phyloP scores from a whole-genome alignment of 2,888 invertebrate species.

The Eristalis arbustorum region DNA sequence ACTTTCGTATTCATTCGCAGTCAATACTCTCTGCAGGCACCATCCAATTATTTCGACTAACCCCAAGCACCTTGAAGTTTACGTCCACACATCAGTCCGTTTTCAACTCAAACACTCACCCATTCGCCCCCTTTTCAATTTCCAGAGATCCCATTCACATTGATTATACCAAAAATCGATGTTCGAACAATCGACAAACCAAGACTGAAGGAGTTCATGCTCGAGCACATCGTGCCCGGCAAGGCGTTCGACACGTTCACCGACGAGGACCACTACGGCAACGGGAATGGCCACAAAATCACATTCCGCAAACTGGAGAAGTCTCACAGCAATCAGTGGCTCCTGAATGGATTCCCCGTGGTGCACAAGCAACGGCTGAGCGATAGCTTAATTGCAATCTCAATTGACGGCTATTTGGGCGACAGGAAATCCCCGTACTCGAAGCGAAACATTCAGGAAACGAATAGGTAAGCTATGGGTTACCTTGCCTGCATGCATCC shows the following conservation, averaged over 20 bases:
- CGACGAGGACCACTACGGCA: conserved; percentile 80
- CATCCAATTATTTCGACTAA: no score
- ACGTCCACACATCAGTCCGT: no score
- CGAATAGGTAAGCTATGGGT: conserved; percentile 76
- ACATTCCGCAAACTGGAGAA: conserved; percentile 79
- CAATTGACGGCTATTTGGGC: conserved; percentile 80
- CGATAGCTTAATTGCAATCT: conserved; percentile 79
- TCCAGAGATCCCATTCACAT: conserved; percentile 83
- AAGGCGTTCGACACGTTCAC: conserved; percentile 81
- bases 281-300: conserved; percentile 80
- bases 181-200: conserved; percentile 81
- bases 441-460: conserved; percentile 80
- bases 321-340: conserved; percentile 78
- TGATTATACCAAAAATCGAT: conserved; percentile 82
- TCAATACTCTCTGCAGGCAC: no score
- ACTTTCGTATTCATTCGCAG: no score
- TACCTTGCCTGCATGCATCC: neutral
- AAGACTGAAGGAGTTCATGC: conserved; percentile 82
- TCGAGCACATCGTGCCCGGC: conserved; percentile 84
- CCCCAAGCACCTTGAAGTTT: no score
- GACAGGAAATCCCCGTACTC: conserved; percentile 80
- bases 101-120: no score
- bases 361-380: conserved; percentile 78
- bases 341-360: conserved; percentile 79
- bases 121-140: conserved; percentile 13